Evolutionary conservation across 1,140 invertebrate genomes (phyloP).

Genomic region (Bombus affinis): DNA sequence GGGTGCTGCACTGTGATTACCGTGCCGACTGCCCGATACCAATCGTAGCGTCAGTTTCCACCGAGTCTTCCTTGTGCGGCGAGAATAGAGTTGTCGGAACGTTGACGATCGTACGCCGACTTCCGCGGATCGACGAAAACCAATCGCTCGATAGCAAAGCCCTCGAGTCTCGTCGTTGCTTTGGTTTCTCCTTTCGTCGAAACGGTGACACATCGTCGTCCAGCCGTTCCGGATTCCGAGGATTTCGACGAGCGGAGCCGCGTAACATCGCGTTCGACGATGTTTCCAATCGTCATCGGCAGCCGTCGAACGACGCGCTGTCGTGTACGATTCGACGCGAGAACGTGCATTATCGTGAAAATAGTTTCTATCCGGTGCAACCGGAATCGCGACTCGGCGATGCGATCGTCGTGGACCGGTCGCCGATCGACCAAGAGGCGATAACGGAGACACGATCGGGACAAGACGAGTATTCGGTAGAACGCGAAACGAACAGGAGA

Average conservation of each 20-base stretch:
- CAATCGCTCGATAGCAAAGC: too few species aligned
- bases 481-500: not conserved
- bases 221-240: not conserved
- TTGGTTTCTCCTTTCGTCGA: too few species aligned
- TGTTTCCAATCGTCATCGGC: too few species aligned
- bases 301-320: too few species aligned
- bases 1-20: constrained; percentile 77
- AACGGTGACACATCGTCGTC: not conserved
- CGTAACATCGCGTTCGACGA: too few species aligned
- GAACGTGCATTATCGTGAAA: too few species aligned
- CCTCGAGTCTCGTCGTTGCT: too few species aligned
- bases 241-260: not conserved
- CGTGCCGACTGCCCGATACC: constrained; percentile 71
- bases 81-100: constrained; percentile 24
- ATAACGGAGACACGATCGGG: not conserved
- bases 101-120: constrained; percentile 17
- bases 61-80: constrained; percentile 34
- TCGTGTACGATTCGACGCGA: not conserved
- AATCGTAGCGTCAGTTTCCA: constrained; percentile 42
- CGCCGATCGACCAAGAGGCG: constrained; percentile 17
- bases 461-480: not conserved
- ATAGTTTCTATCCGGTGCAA: too few species aligned
- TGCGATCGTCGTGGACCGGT: not conserved
- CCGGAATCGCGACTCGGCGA: too few species aligned
- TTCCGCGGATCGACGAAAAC: not conserved